Percentiles rank a stretch among this genome's conserved stretches.
Evolutionary conservation across 2,113 vertebrate species (phyloP).

Genomic region (Epinephelus fuscoguttatus): DNA sequence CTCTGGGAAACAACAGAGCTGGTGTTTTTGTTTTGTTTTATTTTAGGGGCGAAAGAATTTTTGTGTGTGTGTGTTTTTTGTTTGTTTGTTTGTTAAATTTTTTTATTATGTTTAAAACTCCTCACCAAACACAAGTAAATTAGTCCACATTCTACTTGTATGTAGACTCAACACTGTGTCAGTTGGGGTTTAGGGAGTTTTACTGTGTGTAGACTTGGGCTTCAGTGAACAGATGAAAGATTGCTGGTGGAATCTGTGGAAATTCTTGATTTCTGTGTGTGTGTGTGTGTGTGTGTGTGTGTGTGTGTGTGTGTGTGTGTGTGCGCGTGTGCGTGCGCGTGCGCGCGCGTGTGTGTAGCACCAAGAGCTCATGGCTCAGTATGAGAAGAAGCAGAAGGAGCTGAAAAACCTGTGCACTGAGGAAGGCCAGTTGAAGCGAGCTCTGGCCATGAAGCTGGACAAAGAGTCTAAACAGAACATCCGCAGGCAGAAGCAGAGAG

Average conservation of each 20-base stretch:
- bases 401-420: constrained; percentile 80
- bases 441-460: constrained; percentile 80
- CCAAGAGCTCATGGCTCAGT: constrained; percentile 63
- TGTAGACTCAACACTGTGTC: too few species aligned
- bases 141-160: too few species aligned
- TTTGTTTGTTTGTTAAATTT: too few species aligned
- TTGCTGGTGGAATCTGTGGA: background rate
- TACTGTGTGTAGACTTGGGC: too few species aligned
- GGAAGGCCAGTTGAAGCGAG: constrained; percentile 79
- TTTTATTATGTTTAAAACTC: too few species aligned
- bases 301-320: background rate
- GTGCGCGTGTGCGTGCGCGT: background rate
- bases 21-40: too few species aligned
- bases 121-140: too few species aligned
- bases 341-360: constrained; percentile 57
- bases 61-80: too few species aligned
- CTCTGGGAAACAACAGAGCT: too few species aligned
- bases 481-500: constrained; percentile 81
- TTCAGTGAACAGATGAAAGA: too few species aligned
- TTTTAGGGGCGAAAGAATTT: too few species aligned
- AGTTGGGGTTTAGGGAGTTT: too few species aligned
- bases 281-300: background rate
- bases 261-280: background rate
- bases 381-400: constrained; percentile 83
- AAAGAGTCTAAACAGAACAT: constrained; percentile 84